Evolutionary conservation across 2,113 vertebrate genomes (phyloP), one percentile per base, ranked within the genome.

Genomic region (Centrocercus urophasianus): DNA sequence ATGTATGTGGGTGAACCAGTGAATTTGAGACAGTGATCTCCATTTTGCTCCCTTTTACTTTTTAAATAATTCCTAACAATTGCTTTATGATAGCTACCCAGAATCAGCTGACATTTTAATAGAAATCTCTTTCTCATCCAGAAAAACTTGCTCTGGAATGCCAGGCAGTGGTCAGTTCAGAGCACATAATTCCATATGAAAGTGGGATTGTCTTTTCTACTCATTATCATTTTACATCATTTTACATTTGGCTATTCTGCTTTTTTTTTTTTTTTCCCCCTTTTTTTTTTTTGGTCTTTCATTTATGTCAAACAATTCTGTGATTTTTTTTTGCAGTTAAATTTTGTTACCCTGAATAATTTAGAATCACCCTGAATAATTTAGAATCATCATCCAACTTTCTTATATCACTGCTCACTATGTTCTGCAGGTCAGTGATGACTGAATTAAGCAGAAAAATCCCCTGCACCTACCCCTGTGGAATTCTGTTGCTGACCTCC

Each of bases 401-500:
- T 50, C 45, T 91, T 86, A 67, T 42, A 59, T 64, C 42, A 50
- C 19, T 79, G 21, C 24, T 89, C 24, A 74, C 42, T 19, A 27
- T 1, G 0, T 80, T 86, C 72, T 74, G 59, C 72, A 86, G 75
- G 54, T 85, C 88, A 80, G 42, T 83, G 72, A 73, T 77, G 87
- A 91, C 18, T 47, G 32, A 70, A 90, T 63, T 83, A 93, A 94
- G n/a, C 27, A 86, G 42, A 94, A 91, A 24, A 89, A 88, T 76
- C 42, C 13, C 30, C 32, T 65, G 20, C 47, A 63, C 21, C 27
- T 73, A 77, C 70, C 89, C 60, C 50, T 88, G 56, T 77, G 50
- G 75, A 93, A 89, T 80, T 80, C 30, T 45, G 25, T 16, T 79
- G 18, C 40, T 86, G 72, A 74, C 56, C 60, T 86, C 32, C 16